Conservation (phyloP, 2,113 vertebrate species). For the Coracopsis vasa region DNA sequence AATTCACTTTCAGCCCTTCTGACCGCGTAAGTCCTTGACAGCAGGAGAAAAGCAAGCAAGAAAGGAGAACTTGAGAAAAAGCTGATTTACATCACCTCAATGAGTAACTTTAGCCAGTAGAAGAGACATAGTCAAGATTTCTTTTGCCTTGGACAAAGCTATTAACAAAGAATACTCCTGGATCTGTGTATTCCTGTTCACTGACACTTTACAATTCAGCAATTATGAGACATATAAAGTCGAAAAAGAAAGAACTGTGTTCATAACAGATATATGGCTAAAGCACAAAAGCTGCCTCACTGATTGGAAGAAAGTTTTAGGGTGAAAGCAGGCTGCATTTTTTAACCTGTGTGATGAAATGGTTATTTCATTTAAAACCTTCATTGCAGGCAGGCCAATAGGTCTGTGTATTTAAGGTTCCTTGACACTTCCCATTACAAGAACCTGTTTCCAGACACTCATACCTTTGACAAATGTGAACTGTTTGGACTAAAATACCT, state of each 20-base stretch:
- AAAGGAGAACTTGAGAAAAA: neutral
- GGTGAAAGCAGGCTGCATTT: neutral
- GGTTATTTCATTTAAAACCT: neutral
- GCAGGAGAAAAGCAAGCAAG: neutral
- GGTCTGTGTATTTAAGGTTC: conserved; percentile 11
- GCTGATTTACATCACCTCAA: neutral
- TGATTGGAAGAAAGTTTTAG: neutral
- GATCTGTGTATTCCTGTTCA: neutral
- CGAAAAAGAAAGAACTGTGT: neutral
- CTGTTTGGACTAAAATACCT: conserved; percentile 1
- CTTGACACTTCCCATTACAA: conserved; percentile 23
- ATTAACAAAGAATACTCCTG: neutral
- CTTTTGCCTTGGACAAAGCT: neutral
- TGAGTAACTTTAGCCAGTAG: neutral
- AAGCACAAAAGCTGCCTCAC: neutral
- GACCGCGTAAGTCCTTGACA: neutral
- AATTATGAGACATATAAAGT: neutral
- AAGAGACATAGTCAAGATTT: neutral
- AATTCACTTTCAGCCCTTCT: neutral
- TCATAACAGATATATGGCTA: neutral
- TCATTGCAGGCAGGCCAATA: neutral
- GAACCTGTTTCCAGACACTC: neutral
- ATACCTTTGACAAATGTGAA: conserved; percentile 19
- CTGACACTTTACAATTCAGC: neutral
- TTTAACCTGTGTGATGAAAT: neutral